Conservation (phyloP, 2,797 vertebrate genomes). For the Bovichtus variegatus region DNA sequence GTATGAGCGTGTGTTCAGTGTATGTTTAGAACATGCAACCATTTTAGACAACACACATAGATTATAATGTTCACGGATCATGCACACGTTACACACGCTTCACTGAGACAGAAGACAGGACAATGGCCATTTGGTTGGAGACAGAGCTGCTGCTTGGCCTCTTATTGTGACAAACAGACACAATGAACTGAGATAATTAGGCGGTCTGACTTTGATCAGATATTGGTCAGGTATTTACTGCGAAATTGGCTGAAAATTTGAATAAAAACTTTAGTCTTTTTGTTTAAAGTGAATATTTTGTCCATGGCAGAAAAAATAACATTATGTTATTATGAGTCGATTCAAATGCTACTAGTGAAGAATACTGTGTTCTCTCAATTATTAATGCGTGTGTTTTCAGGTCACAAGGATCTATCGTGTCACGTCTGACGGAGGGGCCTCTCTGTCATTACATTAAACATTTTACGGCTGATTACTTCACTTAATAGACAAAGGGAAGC, state of each 20-base stretch:
- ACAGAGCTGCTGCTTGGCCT: conserved; percentile 11
- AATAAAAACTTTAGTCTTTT: neutral
- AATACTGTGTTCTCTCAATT: neutral
- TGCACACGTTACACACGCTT: conserved; percentile 67
- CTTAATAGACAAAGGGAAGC: neutral
- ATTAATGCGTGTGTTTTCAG: neutral
- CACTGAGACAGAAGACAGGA: conserved; percentile 53
- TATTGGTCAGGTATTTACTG: neutral
- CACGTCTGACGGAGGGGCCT: conserved; percentile 2
- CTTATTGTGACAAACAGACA: conserved; percentile 9
- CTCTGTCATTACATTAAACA: neutral
- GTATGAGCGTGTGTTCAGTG: conserved; percentile 10
- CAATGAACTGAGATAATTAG: neutral
- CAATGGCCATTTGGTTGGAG: conserved; percentile 44
- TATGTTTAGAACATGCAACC: conserved; percentile 45
- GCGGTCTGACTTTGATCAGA: neutral
- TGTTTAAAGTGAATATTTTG: neutral
- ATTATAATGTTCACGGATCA: conserved; percentile 65
- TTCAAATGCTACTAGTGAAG: neutral
- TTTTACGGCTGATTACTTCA: neutral
- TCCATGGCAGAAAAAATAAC: neutral
- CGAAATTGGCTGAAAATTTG: neutral
- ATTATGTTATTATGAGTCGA: neutral
- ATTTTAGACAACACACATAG: conserved; percentile 50
- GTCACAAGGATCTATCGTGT: neutral